Percentiles rank a stretch among this genome's conserved stretches.
Conservation (phyloP, 2,888 invertebrate species). For the Cecidostiba fungosa region DNA sequence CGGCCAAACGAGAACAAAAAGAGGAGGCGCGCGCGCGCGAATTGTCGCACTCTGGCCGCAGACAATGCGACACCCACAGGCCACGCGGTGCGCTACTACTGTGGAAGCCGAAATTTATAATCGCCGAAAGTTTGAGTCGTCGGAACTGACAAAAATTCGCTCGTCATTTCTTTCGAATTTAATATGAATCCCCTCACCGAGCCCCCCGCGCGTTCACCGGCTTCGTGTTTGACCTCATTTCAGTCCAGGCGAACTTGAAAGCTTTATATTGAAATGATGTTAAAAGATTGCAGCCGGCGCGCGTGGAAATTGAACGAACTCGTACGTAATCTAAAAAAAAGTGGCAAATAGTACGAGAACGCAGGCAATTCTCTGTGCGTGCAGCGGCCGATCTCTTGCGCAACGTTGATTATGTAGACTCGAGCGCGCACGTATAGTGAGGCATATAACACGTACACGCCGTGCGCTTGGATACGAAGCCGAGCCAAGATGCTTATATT, state of each 20-base stretch:
- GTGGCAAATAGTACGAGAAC: background rate
- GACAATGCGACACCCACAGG: background rate
- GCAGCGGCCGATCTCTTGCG: too few species aligned
- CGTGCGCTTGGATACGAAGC: background rate
- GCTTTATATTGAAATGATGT: too few species aligned
- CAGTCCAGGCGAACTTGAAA: too few species aligned
- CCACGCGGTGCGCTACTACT: too few species aligned
- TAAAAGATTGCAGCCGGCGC: background rate
- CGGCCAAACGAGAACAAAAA: constrained; percentile 2
- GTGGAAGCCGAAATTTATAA: constrained; percentile 2
- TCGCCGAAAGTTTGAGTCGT: background rate
- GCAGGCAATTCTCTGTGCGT: too few species aligned
- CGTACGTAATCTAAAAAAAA: background rate
- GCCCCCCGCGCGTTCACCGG: too few species aligned
- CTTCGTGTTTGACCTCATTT: too few species aligned
- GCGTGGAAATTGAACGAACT: background rate
- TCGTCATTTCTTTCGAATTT: background rate
- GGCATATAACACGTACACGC: background rate
- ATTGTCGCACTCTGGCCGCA: background rate
- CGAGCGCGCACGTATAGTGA: background rate
- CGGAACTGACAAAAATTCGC: background rate
- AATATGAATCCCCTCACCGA: background rate
- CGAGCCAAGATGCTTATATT: constrained; percentile 39
- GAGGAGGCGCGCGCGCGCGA: background rate
- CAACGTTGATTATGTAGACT: background rate